Evolutionary conservation across 1,140 invertebrate species (phyloP).

Genomic region (Pseudomyrmex pallidus): DNA sequence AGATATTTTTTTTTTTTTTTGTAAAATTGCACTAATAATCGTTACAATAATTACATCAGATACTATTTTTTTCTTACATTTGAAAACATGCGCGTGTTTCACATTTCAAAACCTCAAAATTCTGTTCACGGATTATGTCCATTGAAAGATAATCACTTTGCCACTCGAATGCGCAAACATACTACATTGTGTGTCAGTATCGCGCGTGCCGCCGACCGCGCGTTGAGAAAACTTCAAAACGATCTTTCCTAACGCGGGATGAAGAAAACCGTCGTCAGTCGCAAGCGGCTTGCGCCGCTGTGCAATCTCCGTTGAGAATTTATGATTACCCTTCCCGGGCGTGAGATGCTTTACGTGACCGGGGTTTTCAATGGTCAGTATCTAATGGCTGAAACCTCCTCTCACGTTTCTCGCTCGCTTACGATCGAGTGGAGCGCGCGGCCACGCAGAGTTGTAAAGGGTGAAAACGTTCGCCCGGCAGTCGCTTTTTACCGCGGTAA

Average conservation of each 20-base stretch:
- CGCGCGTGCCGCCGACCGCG: not conserved
- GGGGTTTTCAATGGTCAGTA: constrained; percentile 70
- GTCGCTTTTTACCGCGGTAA: constrained; percentile 45
- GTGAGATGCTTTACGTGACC: constrained; percentile 79
- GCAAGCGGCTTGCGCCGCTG: constrained; percentile 65
- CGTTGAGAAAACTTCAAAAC: constrained; percentile 38
- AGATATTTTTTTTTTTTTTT: not conserved
- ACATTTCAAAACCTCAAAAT: not conserved
- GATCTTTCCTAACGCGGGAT: constrained; percentile 15
- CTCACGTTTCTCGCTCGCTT: constrained; percentile 35
- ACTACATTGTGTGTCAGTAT: not conserved
- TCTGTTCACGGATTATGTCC: not conserved
- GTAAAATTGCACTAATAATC: not conserved
- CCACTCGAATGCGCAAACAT: not conserved
- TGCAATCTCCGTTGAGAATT: constrained; percentile 77
- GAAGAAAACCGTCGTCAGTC: constrained; percentile 73
- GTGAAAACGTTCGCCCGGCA: constrained; percentile 30
- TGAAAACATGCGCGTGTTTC: not conserved
- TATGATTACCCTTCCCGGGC: constrained; percentile 76
- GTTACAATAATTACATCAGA: no score
- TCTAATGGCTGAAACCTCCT: constrained; percentile 63
- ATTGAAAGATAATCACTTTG: not conserved
- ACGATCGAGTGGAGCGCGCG: constrained; percentile 22
- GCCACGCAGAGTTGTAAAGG: constrained; percentile 18
- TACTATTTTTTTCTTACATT: no score